phyloP scores from a whole-genome alignment of 2,888 invertebrate genomes.

The Branchipolynoe longqiensis region DNA sequence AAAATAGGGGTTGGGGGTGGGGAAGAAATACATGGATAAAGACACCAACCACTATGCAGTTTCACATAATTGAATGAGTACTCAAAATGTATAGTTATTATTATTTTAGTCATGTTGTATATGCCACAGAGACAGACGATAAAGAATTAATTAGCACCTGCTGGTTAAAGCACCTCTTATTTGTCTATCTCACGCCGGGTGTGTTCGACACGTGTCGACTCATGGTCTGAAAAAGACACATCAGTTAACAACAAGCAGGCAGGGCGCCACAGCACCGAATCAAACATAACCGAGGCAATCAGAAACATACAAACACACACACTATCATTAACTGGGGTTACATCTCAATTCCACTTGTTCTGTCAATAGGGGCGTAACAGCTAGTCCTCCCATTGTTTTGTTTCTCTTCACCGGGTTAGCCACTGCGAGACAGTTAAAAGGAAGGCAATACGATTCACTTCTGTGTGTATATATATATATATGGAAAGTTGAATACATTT shows the following conservation, averaged over 20 bases:
- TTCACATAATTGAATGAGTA: constrained; percentile 3
- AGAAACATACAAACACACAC: not conserved
- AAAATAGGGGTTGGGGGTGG: too few relatives aligned
- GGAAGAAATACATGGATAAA: too few relatives aligned
- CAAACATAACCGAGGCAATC: constrained; percentile 2
- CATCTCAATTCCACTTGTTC: too few relatives aligned
- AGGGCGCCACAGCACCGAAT: constrained; percentile 33
- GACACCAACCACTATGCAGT: constrained; percentile 6
- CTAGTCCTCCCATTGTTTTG: too few relatives aligned
- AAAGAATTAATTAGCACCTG: constrained; percentile 50
- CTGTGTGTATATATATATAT: too few relatives aligned
- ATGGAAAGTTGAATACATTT: too few relatives aligned
- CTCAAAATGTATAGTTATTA: not conserved
- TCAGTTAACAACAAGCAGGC: constrained; percentile 43
- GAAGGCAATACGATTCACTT: too few relatives aligned
- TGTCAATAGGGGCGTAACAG: too few relatives aligned
- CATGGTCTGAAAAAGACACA: constrained; percentile 52
- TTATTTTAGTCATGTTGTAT: constrained; percentile 43
- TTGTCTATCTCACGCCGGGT: constrained; percentile 48
- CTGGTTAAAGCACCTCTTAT: constrained; percentile 49
- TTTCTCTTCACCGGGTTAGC: too few relatives aligned
- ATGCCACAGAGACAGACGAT: constrained; percentile 51
- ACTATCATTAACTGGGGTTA: not conserved
- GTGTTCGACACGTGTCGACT: constrained; percentile 49
- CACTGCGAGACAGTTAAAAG: too few relatives aligned